Percentiles rank a stretch among this genome's conserved stretches.
Conservation (phyloP, 2,113 vertebrate genomes). For the Salvelinus alpinus region DNA sequence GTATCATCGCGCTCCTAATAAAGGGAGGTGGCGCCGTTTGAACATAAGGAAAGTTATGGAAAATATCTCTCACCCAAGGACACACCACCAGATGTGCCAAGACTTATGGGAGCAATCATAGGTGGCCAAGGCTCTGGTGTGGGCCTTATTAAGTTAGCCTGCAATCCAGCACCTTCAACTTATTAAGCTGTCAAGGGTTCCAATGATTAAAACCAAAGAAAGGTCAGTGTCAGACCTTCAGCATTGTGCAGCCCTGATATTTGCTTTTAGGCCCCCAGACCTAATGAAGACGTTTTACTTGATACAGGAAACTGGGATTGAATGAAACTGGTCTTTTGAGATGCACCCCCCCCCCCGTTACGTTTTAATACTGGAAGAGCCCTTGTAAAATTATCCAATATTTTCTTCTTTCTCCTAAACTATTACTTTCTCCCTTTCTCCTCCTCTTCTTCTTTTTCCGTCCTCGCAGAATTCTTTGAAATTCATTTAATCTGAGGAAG, state of each 20-base stretch:
- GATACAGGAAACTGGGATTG: conserved; percentile 69
- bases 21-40: conserved; percentile 70
- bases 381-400: conserved; percentile 65
- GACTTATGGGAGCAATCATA: conserved; percentile 99
- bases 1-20: conserved; percentile 84
- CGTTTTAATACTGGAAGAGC: conserved; percentile 65
- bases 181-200: conserved; percentile 98
- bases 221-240: conserved; percentile 92
- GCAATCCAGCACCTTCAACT: conserved; percentile 97
- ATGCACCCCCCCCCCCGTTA: conserved; percentile 75
- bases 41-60: conserved; percentile 91
- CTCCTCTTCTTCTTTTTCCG: conserved; percentile 11
- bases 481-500: conserved; percentile 77
- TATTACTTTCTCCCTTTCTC: conserved; percentile 32
- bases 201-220: conserved; percentile 99
- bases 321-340: conserved; percentile 82
- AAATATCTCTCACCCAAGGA: conserved; percentile 96
- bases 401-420: conserved; percentile 47
- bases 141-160: conserved; percentile 97
- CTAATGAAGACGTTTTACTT: conserved; percentile 79
- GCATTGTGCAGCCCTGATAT: conserved; percentile 86
- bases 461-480: conserved; percentile 72
- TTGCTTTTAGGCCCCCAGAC: conserved; percentile 86
- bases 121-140: conserved; percentile 90
- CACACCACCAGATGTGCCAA: conserved; percentile 91